Evolutionary conservation across 1,140 invertebrate genomes (phyloP).

Genomic region (Ostrea denselamellosa): DNA sequence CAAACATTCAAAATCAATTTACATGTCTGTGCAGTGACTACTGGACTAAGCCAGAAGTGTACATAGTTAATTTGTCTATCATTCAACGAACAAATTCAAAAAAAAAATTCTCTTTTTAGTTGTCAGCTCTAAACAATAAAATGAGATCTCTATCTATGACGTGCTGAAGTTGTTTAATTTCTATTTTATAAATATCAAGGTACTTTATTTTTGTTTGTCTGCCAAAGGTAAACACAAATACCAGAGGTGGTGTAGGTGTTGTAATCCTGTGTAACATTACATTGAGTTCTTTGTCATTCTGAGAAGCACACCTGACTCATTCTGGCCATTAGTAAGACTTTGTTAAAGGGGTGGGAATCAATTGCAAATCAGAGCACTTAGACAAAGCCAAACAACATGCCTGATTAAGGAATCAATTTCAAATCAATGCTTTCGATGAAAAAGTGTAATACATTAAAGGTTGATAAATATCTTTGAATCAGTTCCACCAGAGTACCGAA

Average conservation of each 20-base stretch:
- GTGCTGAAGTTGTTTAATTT: slow-evolving; percentile 28
- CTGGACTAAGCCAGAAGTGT: not conserved
- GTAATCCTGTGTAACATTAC: not conserved
- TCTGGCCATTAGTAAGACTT: slow-evolving; percentile 24
- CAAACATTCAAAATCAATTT: slow-evolving; percentile 36
- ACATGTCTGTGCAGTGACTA: not conserved
- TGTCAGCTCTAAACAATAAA: not conserved
- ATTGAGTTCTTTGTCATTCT: slow-evolving; percentile 15
- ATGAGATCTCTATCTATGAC: not conserved
- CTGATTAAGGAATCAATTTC: slow-evolving; percentile 11
- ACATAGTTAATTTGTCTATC: not conserved
- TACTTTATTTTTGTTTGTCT: slow-evolving; percentile 12
- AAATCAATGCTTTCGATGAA: not conserved
- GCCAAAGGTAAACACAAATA: not conserved
- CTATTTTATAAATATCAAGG: slow-evolving; percentile 13
- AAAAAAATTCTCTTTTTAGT: slow-evolving; percentile 1
- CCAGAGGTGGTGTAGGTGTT: not conserved
- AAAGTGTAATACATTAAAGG: not conserved
- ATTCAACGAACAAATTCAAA: not conserved
- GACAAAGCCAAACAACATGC: slow-evolving; percentile 3
- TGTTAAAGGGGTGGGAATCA: slow-evolving; percentile 22
- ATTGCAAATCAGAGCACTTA: slow-evolving; percentile 1
- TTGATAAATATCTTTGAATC: not conserved
- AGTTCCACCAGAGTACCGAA: slow-evolving; percentile 1
- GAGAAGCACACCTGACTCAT: slow-evolving; percentile 25